A percentile compares a stretch with the other conserved stretches of the same genome.
phyloP scores from a whole-genome alignment of 2,113 vertebrate species.

The Buteo buteo region DNA sequence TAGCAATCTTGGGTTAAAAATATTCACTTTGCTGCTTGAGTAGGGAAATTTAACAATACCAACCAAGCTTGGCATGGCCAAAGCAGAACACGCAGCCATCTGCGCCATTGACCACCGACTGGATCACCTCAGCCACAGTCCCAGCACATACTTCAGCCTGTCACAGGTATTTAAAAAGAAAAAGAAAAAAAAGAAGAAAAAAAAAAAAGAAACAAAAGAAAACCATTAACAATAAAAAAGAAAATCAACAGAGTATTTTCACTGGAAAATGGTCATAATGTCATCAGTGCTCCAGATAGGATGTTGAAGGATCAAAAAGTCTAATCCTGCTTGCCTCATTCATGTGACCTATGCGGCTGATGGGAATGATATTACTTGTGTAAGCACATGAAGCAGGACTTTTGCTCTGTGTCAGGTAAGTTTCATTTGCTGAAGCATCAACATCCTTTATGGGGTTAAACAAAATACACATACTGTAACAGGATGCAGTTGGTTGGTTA shows the following conservation, averaged over 20 bases:
- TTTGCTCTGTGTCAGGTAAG: not conserved
- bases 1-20: not conserved
- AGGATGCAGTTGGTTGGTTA: not conserved
- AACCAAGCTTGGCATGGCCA: slow-evolving; percentile 95
- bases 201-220: not conserved
- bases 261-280: not conserved
- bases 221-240: not conserved
- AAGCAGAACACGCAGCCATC: slow-evolving; percentile 99
- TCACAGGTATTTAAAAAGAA: not conserved
- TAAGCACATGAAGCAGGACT: not conserved
- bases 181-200: not conserved
- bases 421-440: not conserved
- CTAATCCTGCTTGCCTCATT: not conserved
- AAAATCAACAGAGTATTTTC: not conserved
- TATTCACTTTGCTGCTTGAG: not conserved
- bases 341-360: not conserved
- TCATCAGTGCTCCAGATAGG: not conserved
- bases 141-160: slow-evolving; percentile 97
- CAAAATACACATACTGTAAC: not conserved
- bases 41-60: slow-evolving; percentile 61
- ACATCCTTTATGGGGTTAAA: not conserved
- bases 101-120: slow-evolving; percentile 97
- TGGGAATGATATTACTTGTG: not conserved
- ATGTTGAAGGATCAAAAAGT: not conserved
- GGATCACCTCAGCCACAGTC: slow-evolving; percentile 97